Conservation (phyloP, 2,888 invertebrate genomes). For the Hydrotaea diabolus region DNA sequence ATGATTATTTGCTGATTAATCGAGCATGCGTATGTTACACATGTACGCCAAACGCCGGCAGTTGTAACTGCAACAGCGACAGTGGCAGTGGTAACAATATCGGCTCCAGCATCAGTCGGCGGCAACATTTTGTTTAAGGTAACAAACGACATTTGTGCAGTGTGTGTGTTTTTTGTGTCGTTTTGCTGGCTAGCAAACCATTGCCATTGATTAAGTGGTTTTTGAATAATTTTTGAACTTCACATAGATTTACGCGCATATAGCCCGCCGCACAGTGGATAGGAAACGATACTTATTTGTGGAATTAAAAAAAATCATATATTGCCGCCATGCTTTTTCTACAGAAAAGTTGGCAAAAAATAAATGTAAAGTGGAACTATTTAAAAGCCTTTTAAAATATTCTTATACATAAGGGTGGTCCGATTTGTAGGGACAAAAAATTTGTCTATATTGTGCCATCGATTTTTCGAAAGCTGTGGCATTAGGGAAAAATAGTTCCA, state of each 20-base stretch:
- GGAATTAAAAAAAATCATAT: too few relatives aligned
- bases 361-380: too few relatives aligned
- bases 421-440: too few relatives aligned
- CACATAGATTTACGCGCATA: slow-evolving; percentile 36
- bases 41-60: slow-evolving; percentile 40
- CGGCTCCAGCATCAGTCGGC: not conserved
- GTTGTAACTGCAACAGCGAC: not conserved
- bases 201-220: slow-evolving; percentile 44
- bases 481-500: too few relatives aligned
- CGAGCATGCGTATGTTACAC: slow-evolving; percentile 60
- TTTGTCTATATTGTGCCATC: too few relatives aligned
- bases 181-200: not conserved
- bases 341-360: too few relatives aligned
- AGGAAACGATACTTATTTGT: too few relatives aligned
- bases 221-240: slow-evolving; percentile 44
- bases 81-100: slow-evolving; percentile 10
- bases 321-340: too few relatives aligned
- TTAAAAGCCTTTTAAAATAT: too few relatives aligned
- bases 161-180: slow-evolving; percentile 13
- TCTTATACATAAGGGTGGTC: too few relatives aligned
- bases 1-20: slow-evolving; percentile 61
- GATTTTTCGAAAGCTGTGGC: too few relatives aligned
- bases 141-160: slow-evolving; percentile 41
- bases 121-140: slow-evolving; percentile 31
- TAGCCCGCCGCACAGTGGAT: not conserved